Base-by-base conservation (phyloP, 2,113 vertebrate genomes). In the Triplophysa siluroides region DNA sequence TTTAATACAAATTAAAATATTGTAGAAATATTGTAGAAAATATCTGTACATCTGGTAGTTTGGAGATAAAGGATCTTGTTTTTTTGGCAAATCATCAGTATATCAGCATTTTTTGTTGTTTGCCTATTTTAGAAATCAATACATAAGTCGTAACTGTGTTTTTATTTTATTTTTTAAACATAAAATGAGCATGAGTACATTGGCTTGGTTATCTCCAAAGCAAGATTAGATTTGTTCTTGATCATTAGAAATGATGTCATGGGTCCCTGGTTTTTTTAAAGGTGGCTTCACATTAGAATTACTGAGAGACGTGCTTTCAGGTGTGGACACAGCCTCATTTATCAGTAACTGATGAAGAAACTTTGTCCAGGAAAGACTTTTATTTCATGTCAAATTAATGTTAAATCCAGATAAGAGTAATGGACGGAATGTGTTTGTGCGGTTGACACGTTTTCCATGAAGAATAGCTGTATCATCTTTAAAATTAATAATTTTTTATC, bases 291-390 rank as follows among this genome's bases (percentile, higher is more conserved):
- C 13, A 74, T 33, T 60, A 21, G 21, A 60, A 41, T 43, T 10
- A 8, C 7, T 43, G 50, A 41, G 29, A 14, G 29, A 72, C 26
- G 24, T 71, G 70, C 21, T 33, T 74, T 18, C 60, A 56, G 33
- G 58, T 73, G 58, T 38, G 38, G 38, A 61, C 71, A 43, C 71
- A 60, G 71, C 33, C 41, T 74, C 33, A 74, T 74, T 73, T 73
- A 60, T 73, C 33, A 74, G 11, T 41, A 74, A 61, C 43, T 61
- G 71, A 61, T 24, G 56, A 33, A 61, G 56, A 74, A 74, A 10
- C 21, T 41, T 41, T 9, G 33, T 61, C 47, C 33, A 41, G 29
- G 21, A 56, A 38, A n/a, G 3, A 29, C 29, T 29, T 29, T 29
- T 29, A 29, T 29, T 72, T 58, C 14, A 56, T 54, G 33, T 26